A percentile compares a stretch with the other conserved stretches of the same genome.
Evolutionary conservation across 2,888 invertebrate genomes (phyloP).

Genomic region (Eremobia ochroleuca): DNA sequence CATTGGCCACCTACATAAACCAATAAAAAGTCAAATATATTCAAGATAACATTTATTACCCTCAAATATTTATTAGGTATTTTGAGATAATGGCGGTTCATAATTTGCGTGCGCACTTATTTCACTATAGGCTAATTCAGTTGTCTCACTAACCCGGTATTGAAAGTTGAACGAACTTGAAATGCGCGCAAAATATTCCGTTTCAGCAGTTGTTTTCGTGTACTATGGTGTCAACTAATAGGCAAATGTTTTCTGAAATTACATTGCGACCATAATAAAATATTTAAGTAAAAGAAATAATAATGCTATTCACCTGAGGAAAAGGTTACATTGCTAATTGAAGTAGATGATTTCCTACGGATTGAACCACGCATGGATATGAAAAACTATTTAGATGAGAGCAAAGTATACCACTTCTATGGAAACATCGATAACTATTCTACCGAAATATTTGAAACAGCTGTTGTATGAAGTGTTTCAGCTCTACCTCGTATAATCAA

Average conservation of each 20-base stretch:
- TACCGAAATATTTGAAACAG: conserved; percentile 13
- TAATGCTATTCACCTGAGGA: not conserved
- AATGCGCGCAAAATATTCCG: conserved; percentile 44
- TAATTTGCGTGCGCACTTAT: conserved; percentile 20
- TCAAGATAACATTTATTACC: conserved; percentile 47
- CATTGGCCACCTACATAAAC: conserved; percentile 13
- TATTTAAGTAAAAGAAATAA: conserved; percentile 23
- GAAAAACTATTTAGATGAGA: not conserved
- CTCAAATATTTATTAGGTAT: conserved; percentile 46
- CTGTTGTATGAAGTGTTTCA: conserved; percentile 12
- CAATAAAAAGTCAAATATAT: conserved; percentile 44
- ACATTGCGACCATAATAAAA: not conserved
- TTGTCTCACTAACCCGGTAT: conserved; percentile 59
- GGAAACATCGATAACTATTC: not conserved
- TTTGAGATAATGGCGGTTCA: conserved; percentile 33
- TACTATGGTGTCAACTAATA: conserved; percentile 25
- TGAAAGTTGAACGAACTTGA: conserved; percentile 57
- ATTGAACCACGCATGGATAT: not conserved
- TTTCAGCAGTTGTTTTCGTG: conserved; percentile 19
- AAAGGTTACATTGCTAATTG: conserved; percentile 6
- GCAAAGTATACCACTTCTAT: not conserved
- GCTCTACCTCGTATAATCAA: conserved; percentile 6
- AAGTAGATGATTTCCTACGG: not conserved
- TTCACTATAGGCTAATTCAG: conserved; percentile 32
- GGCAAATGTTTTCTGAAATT: conserved; percentile 7